Evolutionary conservation across 2,888 invertebrate genomes (phyloP), one percentile per base, ranked within the genome.

Genomic region (Pelosia muscerda): DNA sequence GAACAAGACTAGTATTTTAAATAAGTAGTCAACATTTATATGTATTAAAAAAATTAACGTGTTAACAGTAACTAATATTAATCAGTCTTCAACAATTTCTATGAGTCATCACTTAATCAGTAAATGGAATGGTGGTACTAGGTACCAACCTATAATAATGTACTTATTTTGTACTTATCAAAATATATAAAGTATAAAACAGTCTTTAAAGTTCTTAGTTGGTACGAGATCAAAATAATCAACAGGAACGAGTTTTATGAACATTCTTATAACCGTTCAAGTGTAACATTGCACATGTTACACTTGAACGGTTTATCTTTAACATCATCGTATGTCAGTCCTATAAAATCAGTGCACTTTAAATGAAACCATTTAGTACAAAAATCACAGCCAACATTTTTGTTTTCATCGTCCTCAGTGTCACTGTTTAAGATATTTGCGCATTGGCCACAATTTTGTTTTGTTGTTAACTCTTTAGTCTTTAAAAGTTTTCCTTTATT

Each of bases 371-470:
- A 66, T 66, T 62, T 61, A 42, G 61, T 62, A 66, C 61, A 66
- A 66, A 66, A 66, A 62, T 66, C 66, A 57, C 66, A 66, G 49
- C 62, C 66, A 57, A 66, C 42, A 61, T 66, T 66, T 66, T 66
- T 66, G 57, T 66, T 57, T 66, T 66, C 62, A 57, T 66, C 66
- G 31, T 66, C 59, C 54, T 65, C 64, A 65, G 49, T 59, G 65
- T 60, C 54, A 61, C 64, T 65, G 56, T 65, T 65, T 62, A 65
- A 69, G 58, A 69, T 58, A 63, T 62, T 63, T 58, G 61, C 56
- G 25, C 69, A 65, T 69, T 65, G 57, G 61, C 54, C 63, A 67
- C 66, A 61, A 59, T 65, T 65, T 34, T 34, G 34, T 34, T 34
- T 64, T 64, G 64, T 42, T 64, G 38, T 57, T 53, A 57, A 58